These are phyloP conservation scores for Brachyhypopomus occidentalis DNA, from an alignment of 2,113 vertebrate genomes.

Conservation along the genomic window DNA sequence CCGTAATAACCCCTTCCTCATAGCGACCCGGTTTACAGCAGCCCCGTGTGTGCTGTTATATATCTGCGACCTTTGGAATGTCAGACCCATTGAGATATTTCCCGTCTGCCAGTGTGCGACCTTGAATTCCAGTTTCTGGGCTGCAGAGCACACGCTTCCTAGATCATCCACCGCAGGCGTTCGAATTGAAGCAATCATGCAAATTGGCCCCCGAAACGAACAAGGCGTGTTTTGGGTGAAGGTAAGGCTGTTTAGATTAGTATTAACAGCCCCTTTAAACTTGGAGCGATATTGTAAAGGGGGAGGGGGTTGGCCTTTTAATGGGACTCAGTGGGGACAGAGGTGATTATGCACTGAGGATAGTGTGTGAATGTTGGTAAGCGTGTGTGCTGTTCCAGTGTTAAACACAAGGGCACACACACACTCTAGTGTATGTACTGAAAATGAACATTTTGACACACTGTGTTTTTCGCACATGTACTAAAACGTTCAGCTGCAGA, in stretches of 20 bases:
- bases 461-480: background rate
- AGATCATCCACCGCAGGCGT: background rate
- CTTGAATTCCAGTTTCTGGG: background rate
- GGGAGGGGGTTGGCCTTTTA: no score
- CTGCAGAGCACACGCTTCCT: background rate
- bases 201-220: background rate
- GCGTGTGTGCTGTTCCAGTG: no score
- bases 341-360: no score
- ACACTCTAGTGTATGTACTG: background rate
- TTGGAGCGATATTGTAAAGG: no score
- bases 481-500: background rate
- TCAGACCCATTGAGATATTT: background rate
- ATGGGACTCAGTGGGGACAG: no score
- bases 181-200: background rate
- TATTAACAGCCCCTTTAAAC: background rate
- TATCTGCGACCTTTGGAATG: background rate
- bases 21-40: constrained; percentile 1
- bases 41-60: background rate
- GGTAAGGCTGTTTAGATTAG: background rate
- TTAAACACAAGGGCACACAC: no score
- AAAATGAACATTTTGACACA: background rate
- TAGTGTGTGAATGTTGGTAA: no score
- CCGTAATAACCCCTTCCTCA: constrained; percentile 22
- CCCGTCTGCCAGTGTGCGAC: background rate
- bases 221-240: background rate